Conservation (phyloP, 2,113 vertebrate genomes). For the Prolemur simus region DNA sequence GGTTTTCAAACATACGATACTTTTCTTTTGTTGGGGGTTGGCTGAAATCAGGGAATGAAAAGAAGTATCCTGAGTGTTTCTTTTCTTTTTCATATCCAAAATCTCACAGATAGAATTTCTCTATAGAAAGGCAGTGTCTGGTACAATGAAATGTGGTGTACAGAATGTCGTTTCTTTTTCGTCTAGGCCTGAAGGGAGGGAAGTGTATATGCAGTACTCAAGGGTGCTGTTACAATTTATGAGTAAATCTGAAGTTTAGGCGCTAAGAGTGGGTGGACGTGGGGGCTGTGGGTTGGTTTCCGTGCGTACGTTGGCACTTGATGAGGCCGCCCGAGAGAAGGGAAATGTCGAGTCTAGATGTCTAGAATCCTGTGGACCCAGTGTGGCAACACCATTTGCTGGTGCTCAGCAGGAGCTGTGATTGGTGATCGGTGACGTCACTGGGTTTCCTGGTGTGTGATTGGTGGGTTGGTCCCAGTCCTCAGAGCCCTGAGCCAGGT, state of each 20-base stretch:
- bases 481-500: neutral
- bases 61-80: neutral
- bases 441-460: neutral
- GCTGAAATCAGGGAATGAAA: neutral
- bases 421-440: conserved; percentile 51
- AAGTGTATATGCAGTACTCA: neutral
- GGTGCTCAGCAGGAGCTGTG: neutral
- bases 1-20: neutral
- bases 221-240: neutral
- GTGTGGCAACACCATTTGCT: neutral
- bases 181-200: neutral
- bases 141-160: neutral
- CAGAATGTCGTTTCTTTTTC: neutral
- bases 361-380: neutral
- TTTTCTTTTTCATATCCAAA: neutral
- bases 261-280: neutral
- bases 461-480: neutral
- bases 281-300: neutral
- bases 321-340: neutral
- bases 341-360: neutral
- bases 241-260: neutral
- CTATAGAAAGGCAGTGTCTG: neutral
- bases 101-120: neutral
- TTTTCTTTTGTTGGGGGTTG: neutral
- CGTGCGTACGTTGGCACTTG: neutral